Evolutionary conservation across 2,113 vertebrate genomes (phyloP).

Genomic region (Poeciliopsis occidentalis): DNA sequence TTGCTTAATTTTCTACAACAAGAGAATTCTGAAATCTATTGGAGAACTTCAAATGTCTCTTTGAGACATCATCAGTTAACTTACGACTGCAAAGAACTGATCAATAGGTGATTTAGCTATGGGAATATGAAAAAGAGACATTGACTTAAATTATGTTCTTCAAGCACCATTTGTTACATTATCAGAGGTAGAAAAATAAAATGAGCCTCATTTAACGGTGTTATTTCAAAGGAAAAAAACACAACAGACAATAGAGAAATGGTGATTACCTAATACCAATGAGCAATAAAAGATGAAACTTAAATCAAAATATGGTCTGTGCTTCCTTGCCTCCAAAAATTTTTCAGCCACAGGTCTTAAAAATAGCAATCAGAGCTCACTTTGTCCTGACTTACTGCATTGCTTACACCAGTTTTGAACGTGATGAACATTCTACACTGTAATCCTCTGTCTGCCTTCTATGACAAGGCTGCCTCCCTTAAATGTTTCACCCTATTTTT

Average conservation of each 20-base stretch:
- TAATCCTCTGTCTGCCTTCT: no score
- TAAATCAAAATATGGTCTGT: slow-evolving; percentile 1
- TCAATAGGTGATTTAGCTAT: slow-evolving; percentile 32
- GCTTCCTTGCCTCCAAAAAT: not conserved
- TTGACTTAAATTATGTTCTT: slow-evolving; percentile 35
- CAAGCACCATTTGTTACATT: slow-evolving; percentile 23
- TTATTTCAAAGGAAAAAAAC: not conserved
- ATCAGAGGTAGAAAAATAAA: not conserved
- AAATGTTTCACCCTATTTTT: slow-evolving; percentile 11
- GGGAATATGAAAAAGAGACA: slow-evolving; percentile 47
- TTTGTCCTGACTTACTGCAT: slow-evolving; percentile 8
- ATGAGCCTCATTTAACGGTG: not conserved
- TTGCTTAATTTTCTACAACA: no score
- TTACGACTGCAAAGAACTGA: slow-evolving; percentile 26
- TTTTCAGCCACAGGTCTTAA: not conserved
- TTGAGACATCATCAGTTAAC: slow-evolving; percentile 36
- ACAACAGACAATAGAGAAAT: no score
- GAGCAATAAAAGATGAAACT: slow-evolving; percentile 27
- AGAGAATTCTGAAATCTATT: no score
- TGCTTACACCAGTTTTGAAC: slow-evolving; percentile 2
- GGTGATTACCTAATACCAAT: not conserved
- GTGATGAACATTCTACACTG: no score
- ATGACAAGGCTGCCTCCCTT: no score
- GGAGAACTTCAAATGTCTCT: no score
- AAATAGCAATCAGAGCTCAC: not conserved